Conservation (phyloP, 2,797 vertebrate genomes). For the Xiphorhynchus erythropygius region DNA sequence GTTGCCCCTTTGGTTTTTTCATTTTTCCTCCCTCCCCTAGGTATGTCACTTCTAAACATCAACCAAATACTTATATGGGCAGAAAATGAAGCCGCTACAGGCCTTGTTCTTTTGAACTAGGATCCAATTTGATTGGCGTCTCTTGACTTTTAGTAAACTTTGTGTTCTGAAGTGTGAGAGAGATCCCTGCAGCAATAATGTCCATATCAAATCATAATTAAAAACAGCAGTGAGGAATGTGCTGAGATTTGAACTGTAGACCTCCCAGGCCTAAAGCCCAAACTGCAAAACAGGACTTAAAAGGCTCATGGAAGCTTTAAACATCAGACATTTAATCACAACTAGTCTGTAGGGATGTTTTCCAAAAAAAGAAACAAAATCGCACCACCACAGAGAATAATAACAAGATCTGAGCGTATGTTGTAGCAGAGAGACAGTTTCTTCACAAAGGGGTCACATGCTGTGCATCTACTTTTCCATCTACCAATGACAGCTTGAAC, state of each 20-base stretch:
- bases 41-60: slow-evolving; percentile 41
- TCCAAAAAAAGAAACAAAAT: slow-evolving; percentile 68
- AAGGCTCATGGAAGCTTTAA: slow-evolving; percentile 53
- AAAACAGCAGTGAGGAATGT: slow-evolving; percentile 43
- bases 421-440: slow-evolving; percentile 13
- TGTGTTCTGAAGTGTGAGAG: slow-evolving; percentile 43
- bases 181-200: slow-evolving; percentile 39
- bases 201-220: slow-evolving; percentile 64
- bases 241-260: slow-evolving; percentile 57
- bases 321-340: slow-evolving; percentile 69
- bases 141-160: slow-evolving; percentile 44
- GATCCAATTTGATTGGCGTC: neutral
- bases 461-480: slow-evolving; percentile 60
- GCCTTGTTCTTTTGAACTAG: slow-evolving; percentile 50
- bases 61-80: slow-evolving; percentile 23
- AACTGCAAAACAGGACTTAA: slow-evolving; percentile 56
- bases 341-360: slow-evolving; percentile 62
- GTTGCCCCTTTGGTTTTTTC: neutral
- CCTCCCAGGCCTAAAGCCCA: slow-evolving; percentile 36
- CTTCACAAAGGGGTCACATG: slow-evolving; percentile 50
- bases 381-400: slow-evolving; percentile 43
- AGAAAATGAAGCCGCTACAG: slow-evolving; percentile 35
- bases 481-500: slow-evolving; percentile 44
- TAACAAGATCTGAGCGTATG: slow-evolving; percentile 45
- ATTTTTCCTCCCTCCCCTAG: neutral